Evolutionary conservation across 2,888 invertebrate species (phyloP), one percentile per base, ranked within the genome.

Genomic region (Sussaba pulchella): DNA sequence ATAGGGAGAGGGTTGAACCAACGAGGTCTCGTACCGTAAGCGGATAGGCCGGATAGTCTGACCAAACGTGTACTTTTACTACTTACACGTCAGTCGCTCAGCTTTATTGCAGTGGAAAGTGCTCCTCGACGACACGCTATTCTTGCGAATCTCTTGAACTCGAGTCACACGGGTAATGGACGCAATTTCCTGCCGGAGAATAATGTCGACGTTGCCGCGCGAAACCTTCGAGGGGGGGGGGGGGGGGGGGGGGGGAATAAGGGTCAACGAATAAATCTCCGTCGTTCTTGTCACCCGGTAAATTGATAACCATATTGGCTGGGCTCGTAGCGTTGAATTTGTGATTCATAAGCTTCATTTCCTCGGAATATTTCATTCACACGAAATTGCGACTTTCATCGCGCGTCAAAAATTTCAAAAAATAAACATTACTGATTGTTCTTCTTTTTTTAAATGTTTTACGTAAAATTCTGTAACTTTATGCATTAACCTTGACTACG

Each of bases 31-130:
- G 24, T 45, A 45, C 24, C 19, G 24, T 9, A 36, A 57, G 57
- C 24, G 12, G 63, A 61, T 61, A 41, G 6, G 17, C 12, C 43
- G 26, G 19, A 2, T 14, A 1, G 63, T 63, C 63, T 45, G 63
- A 63, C 63, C 12, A 26, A 63, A 41, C 69, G 50, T 12, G 43
- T 39, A 61, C 50, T 21, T 78, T 61, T 72, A 72, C 78, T 61
- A 78, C 78, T 52, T 71, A 43, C 26, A 19, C 52, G 10, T 61
- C 66, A 14, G 26, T 31, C 52, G 39, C 54, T 43, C 43, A 41
- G 54, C 41, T 43, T 26, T 43, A 45, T 61, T 24, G 41, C 69
- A 6, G 54, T 41, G 36, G 14, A 57, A 43, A 57, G 24, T 43
- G 69, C 24, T 9, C 39, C n/a, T 21, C 5, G 17, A 41, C 54